Percentiles rank a stretch among this genome's conserved stretches.
phyloP scores from a whole-genome alignment of 2,113 vertebrate genomes.

The Halichoerus grypus region DNA sequence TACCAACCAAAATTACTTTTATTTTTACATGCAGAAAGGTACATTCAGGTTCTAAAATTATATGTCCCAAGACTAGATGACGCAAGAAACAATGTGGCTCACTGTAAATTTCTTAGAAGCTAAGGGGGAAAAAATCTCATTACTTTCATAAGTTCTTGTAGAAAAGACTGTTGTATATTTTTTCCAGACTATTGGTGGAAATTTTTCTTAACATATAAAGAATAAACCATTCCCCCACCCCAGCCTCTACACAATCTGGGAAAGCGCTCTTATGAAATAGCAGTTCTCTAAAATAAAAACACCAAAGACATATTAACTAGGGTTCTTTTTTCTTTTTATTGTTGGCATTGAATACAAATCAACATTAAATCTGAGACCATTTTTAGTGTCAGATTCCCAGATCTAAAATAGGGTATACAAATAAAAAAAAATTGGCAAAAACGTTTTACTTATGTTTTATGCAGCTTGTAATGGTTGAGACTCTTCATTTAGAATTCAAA shows the following conservation, averaged over 20 bases:
- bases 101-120: constrained; percentile 65
- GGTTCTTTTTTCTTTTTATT: constrained; percentile 65
- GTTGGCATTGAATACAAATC: constrained; percentile 77
- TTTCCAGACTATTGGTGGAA: constrained; percentile 74
- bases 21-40: constrained; percentile 76
- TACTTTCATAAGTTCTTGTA: constrained; percentile 67
- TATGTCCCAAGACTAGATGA: constrained; percentile 73
- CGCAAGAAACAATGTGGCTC: constrained; percentile 35
- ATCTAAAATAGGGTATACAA: constrained; percentile 81
- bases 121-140: neutral
- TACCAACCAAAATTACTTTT: constrained; percentile 75
- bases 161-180: constrained; percentile 73
- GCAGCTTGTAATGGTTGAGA: constrained; percentile 78
- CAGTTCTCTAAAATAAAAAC: constrained; percentile 75
- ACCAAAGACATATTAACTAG: constrained; percentile 64
- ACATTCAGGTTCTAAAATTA: constrained; percentile 76
- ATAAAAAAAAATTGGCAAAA: constrained; percentile 81
- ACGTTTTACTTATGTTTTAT: constrained; percentile 80
- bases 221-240: constrained; percentile 57
- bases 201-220: constrained; percentile 66
- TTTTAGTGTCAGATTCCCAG: constrained; percentile 81
- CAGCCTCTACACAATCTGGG: constrained; percentile 62
- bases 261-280: constrained; percentile 70
- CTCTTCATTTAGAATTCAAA: constrained; percentile 81
- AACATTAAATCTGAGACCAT: constrained; percentile 79